Base-by-base conservation (phyloP, 2,113 vertebrate genomes). In the Dromas ardeola region DNA sequence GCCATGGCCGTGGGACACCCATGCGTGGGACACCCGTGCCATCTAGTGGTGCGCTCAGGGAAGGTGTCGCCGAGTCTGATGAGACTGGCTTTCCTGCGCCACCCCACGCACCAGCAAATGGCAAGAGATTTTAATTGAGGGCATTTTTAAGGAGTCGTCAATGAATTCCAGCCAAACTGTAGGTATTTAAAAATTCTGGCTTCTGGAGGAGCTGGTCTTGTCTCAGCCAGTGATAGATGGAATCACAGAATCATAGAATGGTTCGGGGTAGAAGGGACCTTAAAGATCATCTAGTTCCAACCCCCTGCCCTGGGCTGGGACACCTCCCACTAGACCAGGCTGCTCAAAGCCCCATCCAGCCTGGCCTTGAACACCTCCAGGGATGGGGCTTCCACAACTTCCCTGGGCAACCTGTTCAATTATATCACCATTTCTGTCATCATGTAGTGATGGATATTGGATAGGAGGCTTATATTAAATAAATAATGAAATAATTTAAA, bases 361-460 rank as follows among this genome's bases (percentile, higher is more conserved):
- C 47, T 49, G 47, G 47, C 47, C 47, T 49, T 49, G 11, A 12
- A 49, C 47, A 23, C 47, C 2, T 12, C 21, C 47, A 49, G 47
- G 47, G 47, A 22, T 49, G 47, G 47, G 47, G 47, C 47, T 22
- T 47, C 21, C 47, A 47, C 47, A 47, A 6, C 47, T 10, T 47
- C 47, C 9, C 47, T 47, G 47, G 43, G 47, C 47, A 47, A 47
- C 47, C 47, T 47, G 20, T 47, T 47, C 47, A 5, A 11, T 10
- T 47, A 21, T 47, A 9, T 47, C 21, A 47, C 21, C 47, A 22
- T 21, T 47, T 47, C 47, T 22, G 20, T 47, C 47, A 47, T 47
- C 16, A 6, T 2, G 22, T 18, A 5, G 36, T 8, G 29, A 15
- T 7, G 18, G 52, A 1, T 13, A 9, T 21, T 2, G 0, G 12